Evolutionary conservation across 2,888 invertebrate species (phyloP).

Genomic region (Andrena hattorfiana): DNA sequence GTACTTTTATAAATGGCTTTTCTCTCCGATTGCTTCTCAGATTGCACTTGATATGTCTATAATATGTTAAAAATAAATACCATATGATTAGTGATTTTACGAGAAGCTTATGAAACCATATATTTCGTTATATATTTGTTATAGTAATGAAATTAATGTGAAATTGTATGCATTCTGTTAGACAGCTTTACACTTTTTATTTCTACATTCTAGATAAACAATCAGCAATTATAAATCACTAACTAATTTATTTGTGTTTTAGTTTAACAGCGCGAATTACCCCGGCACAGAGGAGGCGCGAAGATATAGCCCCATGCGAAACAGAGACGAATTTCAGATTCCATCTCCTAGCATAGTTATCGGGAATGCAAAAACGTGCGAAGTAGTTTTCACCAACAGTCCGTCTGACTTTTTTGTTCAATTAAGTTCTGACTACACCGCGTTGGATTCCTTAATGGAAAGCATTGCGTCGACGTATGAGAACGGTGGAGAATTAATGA

Average conservation of each 20-base stretch:
- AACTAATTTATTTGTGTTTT: conserved; percentile 12
- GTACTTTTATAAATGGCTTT: too few species aligned
- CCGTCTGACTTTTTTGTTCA: conserved; percentile 81
- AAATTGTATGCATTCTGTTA: too few species aligned
- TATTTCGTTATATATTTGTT: too few species aligned
- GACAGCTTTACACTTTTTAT: too few species aligned
- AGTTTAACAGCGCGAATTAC: not conserved
- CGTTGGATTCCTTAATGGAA: conserved; percentile 77
- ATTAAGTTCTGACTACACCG: conserved; percentile 75
- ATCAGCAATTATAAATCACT: not conserved
- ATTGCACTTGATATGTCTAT: too few species aligned
- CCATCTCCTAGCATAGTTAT: conserved; percentile 70
- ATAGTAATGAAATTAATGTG: too few species aligned
- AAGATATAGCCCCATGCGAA: conserved; percentile 7
- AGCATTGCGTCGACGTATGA: conserved; percentile 75
- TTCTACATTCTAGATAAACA: not conserved
- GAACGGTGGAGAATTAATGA: conserved; percentile 72
- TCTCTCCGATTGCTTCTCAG: too few species aligned
- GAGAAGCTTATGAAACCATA: too few species aligned
- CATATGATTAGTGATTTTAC: too few species aligned
- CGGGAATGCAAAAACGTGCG: conserved; percentile 76
- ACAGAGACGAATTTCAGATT: conserved; percentile 51
- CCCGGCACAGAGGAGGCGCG: not conserved
- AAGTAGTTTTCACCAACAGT: conserved; percentile 73
- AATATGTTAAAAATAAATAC: too few species aligned